Evolutionary conservation across 2,113 vertebrate genomes (phyloP), one percentile per base, ranked within the genome.

Genomic region (Ptilorrhoa leucosticta): DNA sequence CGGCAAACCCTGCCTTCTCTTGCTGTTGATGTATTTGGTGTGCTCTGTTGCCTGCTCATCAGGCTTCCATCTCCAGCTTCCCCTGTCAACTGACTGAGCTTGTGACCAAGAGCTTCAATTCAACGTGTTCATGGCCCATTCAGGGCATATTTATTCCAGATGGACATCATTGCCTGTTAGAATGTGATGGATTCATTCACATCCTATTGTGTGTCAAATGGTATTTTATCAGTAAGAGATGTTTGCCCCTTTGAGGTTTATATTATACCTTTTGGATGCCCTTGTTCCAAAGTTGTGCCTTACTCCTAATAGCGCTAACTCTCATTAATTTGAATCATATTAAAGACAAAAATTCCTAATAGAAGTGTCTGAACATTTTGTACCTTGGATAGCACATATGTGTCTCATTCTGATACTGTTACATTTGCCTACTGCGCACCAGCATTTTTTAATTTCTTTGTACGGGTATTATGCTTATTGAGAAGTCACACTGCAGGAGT

Each of bases 341-440:
- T 21, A 40, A 65, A 69, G 11, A 47, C 4, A 70, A 66, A 91
- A 77, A 42, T 10, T 83, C 15, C 13, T 72, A 68, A 48, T 15
- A 54, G 23, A 75, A 44, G 4, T 39, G 5, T 60, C n/a, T 72
- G 30, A 80, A 5, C 15, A 22, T 39, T 88, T 75, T 33, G 7
- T 44, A 45, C 6, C 3, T 19, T 61, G 3, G 5, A 27, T 35
- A 33, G 8, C 9, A 54, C 13, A 11, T 42, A 7, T 48, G 16
- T 71, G 11, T 66, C 14, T 31, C 11, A 26, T 68, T 83, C 23
- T 73, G 54, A 17, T 57, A n/a, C 4, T 53, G 9, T 45, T 53
- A 87, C 0, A 2, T 48, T 47, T 80, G 11, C 28, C 18, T 60
- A 19, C 12, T 30, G 2, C 4, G 6, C 0, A 0, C 3, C 15